Percentiles rank a stretch among this genome's conserved stretches.
Evolutionary conservation across 2,797 vertebrate species (phyloP).

Genomic region (Gastrophryne carolinensis): DNA sequence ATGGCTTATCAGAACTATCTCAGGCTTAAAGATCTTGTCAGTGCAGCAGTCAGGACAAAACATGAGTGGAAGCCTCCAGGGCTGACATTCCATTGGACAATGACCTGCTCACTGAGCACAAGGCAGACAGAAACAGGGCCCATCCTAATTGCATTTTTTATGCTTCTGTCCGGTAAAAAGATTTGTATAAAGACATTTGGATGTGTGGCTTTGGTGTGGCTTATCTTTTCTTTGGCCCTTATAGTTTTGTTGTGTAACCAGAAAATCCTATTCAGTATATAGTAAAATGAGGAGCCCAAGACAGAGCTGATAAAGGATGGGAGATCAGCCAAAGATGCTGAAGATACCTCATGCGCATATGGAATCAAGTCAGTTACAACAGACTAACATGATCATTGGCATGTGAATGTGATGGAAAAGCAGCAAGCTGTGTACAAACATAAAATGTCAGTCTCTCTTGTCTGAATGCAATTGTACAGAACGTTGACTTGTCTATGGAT

Average conservation of each 20-base stretch:
- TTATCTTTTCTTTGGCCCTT: neutral
- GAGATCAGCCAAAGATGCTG: neutral
- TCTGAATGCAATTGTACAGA: too few species aligned
- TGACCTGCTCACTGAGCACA: slow-evolving; percentile 15
- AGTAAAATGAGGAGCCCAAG: neutral
- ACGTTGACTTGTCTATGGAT: too few species aligned
- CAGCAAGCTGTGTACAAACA: too few species aligned
- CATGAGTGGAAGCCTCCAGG: slow-evolving; percentile 42
- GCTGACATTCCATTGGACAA: slow-evolving; percentile 45
- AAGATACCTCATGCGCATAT: neutral
- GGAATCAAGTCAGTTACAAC: too few species aligned
- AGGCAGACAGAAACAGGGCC: slow-evolving; percentile 2
- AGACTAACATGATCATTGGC: too few species aligned
- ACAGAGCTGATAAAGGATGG: neutral
- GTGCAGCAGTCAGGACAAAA: slow-evolving; percentile 23
- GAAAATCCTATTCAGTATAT: neutral
- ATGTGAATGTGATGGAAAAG: too few species aligned
- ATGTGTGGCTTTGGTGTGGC: neutral
- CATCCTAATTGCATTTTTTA: neutral
- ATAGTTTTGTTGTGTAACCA: neutral
- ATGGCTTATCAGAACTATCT: slow-evolving; percentile 31
- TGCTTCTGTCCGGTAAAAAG: neutral
- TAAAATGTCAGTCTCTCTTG: too few species aligned
- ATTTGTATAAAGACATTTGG: neutral
- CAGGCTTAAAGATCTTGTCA: slow-evolving; percentile 28